Percentiles rank a stretch among this genome's conserved stretches.
Conservation (phyloP, 2,888 invertebrate genomes). For the Mythimna ferrago region DNA sequence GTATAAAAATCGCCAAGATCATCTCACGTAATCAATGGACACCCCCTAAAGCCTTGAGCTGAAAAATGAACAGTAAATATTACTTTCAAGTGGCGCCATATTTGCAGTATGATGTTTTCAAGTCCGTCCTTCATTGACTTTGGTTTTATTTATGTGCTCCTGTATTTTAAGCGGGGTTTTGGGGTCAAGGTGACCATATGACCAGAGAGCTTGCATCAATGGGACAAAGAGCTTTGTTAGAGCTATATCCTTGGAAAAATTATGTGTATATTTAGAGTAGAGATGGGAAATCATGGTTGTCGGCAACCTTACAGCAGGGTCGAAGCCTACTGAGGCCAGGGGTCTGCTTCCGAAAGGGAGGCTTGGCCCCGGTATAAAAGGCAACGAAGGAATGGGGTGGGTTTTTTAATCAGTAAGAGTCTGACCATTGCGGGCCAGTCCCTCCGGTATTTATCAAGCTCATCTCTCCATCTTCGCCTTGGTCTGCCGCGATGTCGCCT, state of each 20-base stretch:
- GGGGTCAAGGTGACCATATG: constrained; percentile 13
- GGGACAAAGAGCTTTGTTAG: background rate
- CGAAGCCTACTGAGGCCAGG: too few relatives aligned
- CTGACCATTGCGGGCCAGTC: too few relatives aligned
- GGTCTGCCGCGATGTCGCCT: too few relatives aligned
- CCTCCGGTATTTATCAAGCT: too few relatives aligned
- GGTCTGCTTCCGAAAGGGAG: too few relatives aligned
- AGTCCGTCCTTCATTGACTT: background rate
- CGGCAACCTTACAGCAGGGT: too few relatives aligned
- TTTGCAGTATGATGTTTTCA: background rate
- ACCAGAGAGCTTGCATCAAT: constrained; percentile 1
- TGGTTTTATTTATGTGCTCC: background rate
- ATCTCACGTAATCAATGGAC: background rate
- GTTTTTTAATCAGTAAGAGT: too few relatives aligned
- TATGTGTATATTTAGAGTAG: too few relatives aligned
- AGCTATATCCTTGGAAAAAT: background rate
- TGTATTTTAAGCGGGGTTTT: background rate
- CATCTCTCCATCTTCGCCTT: too few relatives aligned
- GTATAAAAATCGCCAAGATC: background rate
- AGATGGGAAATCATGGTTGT: too few relatives aligned
- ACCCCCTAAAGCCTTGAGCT: background rate
- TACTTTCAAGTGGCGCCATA: constrained; percentile 1
- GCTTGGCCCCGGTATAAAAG: too few relatives aligned
- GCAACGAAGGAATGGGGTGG: too few relatives aligned
- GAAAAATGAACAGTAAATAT: background rate